Evolutionary conservation across 2,113 vertebrate species (phyloP), one percentile per base, ranked within the genome.

Genomic region (Craseonycteris thonglongyai): DNA sequence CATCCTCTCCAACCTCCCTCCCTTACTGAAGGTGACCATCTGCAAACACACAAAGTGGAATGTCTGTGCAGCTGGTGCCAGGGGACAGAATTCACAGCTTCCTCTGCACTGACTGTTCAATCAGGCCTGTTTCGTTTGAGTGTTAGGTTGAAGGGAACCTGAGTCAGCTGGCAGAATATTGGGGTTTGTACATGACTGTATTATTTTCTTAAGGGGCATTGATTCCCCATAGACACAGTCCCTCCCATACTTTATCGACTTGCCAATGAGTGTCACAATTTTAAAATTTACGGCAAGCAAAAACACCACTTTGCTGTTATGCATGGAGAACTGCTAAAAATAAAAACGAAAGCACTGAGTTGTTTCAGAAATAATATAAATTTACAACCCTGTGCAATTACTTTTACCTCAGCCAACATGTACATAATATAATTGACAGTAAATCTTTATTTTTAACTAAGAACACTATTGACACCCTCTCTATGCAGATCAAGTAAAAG

Each of bases 121-220:
- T 69, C 40, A 63, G 59, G 10, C 1, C 16, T 86, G 66, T 93
- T 65, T 71, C 68, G 22, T 68, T 33, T 81, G 59, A 65, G 11
- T 69, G 71, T 78, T 61, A 71, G 42, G 13, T 59, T 90, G 47
- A 54, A 78, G 51, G 54, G 49, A 54, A 90, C 24, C 68, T 76
- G 83, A 93, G 47, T 63, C 22, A 42, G 65, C 38, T 35, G 35
- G 24, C 38, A 49, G 61, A 71, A 58, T 92, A 61, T 89, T 56
- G 94, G 66, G 40, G 81, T 96, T 89, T 87, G 86, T 71, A 72
- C 2, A 16, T 95, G 33, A 69, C 45, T 88, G 30, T 61, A 76
- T 91, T 63, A 54, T 90, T 94, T 97, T 90, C 56, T 69, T 83
- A 91, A 93, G 18, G 49, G 42, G 1, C 51, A 42, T 89, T 91